Base-by-base conservation (phyloP, 2,888 invertebrate species). In the Cartodere bifasciata region DNA sequence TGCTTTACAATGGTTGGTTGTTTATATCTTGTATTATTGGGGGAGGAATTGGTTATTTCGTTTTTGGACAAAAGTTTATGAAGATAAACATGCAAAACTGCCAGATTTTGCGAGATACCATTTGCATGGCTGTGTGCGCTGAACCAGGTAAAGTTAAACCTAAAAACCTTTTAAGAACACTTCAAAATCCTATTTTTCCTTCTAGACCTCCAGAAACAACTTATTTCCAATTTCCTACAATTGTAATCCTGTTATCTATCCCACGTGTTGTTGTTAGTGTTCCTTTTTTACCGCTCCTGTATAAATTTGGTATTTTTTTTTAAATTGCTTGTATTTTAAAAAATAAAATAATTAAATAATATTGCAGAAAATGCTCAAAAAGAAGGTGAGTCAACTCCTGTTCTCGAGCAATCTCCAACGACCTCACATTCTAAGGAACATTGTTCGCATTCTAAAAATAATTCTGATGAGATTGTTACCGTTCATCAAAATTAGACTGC, bases 1-100 rank as follows among this genome's bases (percentile, higher is more conserved):
- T 81, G 81, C 55, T 73, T 9, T 81, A 72, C 58, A 79, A 80
- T 57, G 73, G 68, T 14, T 77, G 78, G 47, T 57, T 81, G 32
- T 63, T 71, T 36, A 59, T 78, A 28, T 68, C 77, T 7, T 67
- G 78, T 29, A 63, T 73, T 3, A 56, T 75, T 31, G 80, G 80
- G 13, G 72, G 74, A 53, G 62, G 63, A 12, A 23, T 70, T 3
- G 71, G 71, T n/a, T 70, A 70, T 45, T 70, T 65, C 52, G 49
- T 68, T 31, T 71, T 70, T 47, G 68, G 69, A 6, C 63, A 64
- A 28, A 53, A 55, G 28, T 59, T 68, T 15, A 58, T 67, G 54
- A 61, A 65, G 48, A 53, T 65, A 11, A 68, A 68, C 43, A 47
- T 69, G 41, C 60, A 58, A 43, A 64, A 62, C 39, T 63, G 67